These are phyloP conservation scores for Apolygus lucorum DNA, from an alignment of 1,140 invertebrate species.

Conservation along the genomic window DNA sequence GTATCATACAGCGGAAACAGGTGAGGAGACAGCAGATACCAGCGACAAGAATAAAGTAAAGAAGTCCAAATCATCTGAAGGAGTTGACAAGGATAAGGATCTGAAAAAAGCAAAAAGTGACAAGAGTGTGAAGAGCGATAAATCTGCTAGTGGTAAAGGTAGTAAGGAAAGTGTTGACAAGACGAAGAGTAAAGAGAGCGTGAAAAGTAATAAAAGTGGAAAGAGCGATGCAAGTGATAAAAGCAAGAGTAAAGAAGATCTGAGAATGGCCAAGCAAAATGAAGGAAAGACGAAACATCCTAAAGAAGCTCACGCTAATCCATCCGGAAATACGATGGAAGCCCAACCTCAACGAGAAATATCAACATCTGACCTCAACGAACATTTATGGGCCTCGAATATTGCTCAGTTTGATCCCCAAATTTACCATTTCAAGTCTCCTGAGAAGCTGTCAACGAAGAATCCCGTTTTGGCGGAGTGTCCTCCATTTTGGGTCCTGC, in stretches of 20 bases:
- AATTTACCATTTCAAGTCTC: background rate
- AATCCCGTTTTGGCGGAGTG: background rate
- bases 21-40: background rate
- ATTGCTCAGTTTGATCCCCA: background rate
- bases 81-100: background rate
- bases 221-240: background rate
- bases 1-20: background rate
- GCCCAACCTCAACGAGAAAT: background rate
- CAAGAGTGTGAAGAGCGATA: background rate
- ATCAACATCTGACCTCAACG: background rate
- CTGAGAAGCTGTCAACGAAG: background rate
- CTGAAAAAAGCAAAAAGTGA: background rate
- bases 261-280: background rate
- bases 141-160: background rate
- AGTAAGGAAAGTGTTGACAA: background rate
- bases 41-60: background rate
- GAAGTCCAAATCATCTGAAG: background rate
- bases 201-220: background rate
- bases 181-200: background rate
- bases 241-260: background rate
- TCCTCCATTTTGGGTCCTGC: conserved; percentile 5
- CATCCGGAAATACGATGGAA: background rate
- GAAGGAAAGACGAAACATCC: background rate
- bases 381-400: background rate
- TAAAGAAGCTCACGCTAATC: background rate